Conservation (phyloP, 2,888 invertebrate species). For the Crioceris asparagi region DNA sequence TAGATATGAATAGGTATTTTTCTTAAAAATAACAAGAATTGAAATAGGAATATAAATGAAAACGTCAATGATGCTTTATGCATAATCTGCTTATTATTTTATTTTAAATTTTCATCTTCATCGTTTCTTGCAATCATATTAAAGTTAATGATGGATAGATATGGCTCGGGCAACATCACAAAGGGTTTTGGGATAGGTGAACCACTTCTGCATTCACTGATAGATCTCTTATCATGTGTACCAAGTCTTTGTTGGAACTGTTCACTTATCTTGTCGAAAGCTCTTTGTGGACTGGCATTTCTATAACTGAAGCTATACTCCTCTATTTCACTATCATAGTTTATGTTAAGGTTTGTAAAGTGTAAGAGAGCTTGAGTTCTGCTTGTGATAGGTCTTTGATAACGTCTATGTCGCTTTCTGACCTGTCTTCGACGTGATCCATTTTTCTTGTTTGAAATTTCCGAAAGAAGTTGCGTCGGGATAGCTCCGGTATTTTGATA, state of each 20-base stretch:
- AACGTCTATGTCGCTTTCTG: slow-evolving; percentile 30
- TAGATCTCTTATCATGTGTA: neutral
- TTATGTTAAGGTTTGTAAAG: slow-evolving; percentile 44
- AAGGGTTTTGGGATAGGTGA: slow-evolving; percentile 29
- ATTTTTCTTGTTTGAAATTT: slow-evolving; percentile 31
- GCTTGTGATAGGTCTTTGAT: slow-evolving; percentile 38
- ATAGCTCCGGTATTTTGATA: slow-evolving; percentile 65
- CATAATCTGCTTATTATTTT: too few species aligned
- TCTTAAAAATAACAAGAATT: too few species aligned
- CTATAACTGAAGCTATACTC: slow-evolving; percentile 19
- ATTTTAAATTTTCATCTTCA: too few species aligned
- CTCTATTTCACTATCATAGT: slow-evolving; percentile 44
- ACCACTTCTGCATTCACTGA: slow-evolving; percentile 8
- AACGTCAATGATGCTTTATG: too few species aligned
- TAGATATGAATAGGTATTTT: too few species aligned
- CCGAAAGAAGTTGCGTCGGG: slow-evolving; percentile 39
- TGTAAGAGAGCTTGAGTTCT: slow-evolving; percentile 42
- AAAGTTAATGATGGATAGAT: slow-evolving; percentile 61
- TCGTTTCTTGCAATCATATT: too few species aligned
- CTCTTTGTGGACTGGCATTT: neutral
- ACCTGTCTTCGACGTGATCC: slow-evolving; percentile 21
- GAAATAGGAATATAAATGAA: too few species aligned
- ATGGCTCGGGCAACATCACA: slow-evolving; percentile 47
- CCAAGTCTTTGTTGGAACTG: neutral
- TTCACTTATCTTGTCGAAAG: slow-evolving; percentile 1